Evolutionary conservation across 2,113 vertebrate species (phyloP), one percentile per base, ranked within the genome.

Genomic region (Pica pica): DNA sequence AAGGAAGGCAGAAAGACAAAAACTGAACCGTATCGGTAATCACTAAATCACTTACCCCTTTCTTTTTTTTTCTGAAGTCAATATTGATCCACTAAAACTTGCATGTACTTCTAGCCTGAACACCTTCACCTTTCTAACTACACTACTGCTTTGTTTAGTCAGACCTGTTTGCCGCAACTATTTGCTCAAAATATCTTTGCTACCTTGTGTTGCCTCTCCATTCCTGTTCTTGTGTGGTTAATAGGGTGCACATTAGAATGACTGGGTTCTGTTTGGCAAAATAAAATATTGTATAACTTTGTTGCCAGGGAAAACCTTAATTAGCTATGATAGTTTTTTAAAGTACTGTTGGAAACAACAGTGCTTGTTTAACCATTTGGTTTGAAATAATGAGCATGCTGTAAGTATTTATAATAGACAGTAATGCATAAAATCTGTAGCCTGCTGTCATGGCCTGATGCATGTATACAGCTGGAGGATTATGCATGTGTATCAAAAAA

Each of bases 11-110:
- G 99, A 99, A 98, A 99, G 97, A 98, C 98, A 98, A 98, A 96
- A 98, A 99, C 99, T 93, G 99, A 99, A 96, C 99, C 99, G 55
- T 99, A 99, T 99, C 99, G 99, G 99, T 99, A 99, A 98, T 98
- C 97, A 98, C 98, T 98, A 97, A 98, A 97, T 97, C 96, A 97
- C 98, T 98, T 98, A 97, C 96, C 69, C 94, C 0, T 96, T 97
- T 94, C 92, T 92, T 71, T 84, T 89, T 93, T 90, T 91, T 88
- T 46, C 87, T 71, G 77, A 70, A 80, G 56, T 83, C 65, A 30
- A 33, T 96, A 96, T 88, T 98, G 93, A 98, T 91, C 90, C 96
- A 95, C 95, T 98, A 97, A 98, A 93, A 86, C 73, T 77, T 94
- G 95, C 86, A 96, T 97, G 88, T 55, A 35, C 79, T 81, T 42